Evolutionary conservation across 2,113 vertebrate genomes (phyloP), one percentile per base, ranked within the genome.

Genomic region (Capreolus pygargus): DNA sequence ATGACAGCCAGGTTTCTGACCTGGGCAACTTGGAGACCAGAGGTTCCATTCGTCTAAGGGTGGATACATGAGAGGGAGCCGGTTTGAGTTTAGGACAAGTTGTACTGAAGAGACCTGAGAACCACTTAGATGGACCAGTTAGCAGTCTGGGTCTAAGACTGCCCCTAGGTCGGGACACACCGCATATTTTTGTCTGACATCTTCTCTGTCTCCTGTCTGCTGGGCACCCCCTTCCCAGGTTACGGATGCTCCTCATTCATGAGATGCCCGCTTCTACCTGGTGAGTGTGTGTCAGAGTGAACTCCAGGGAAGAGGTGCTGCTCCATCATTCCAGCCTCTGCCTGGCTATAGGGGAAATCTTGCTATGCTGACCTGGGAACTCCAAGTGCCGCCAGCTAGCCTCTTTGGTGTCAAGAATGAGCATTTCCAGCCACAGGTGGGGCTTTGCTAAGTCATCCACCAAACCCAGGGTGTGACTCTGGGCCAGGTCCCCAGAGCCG

Each of bases 221-320:
- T 4, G 52, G 47, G 58, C 52, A 17, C 27, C 11, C 17, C 23
- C 30, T 16, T 14, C 45, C 50, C 50, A 3, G 33, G 17, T 33
- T 8, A 12, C 1, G 5, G 36, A 28, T 60, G 45, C 83, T 67
- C 79, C 17, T 2, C 43, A 6, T 12, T 83, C 25, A 10, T 1
- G 13, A 70, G 87, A 27, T 43, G 39, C 15, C 21, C 5, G 5
- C 55, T 54, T 16, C 50, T 3, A 47, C 43, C 43, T 17, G 36
- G 1, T 8, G 23, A 61, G 13, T 11, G 0, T 1, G 33, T 7
- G 7, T 76, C n/a, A 21, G 79, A 25, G 12, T 43, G 33, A 19
- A 10, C 52, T 82, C 47, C 2, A 45, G 13, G n/a, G 3, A 55
- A 58, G 86, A 28, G 33, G 5, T 7, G 10, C 47, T 16, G 14